These are phyloP conservation scores for Enoplosus armatus DNA, from an alignment of 2,797 vertebrate genomes.

Conservation along the genomic window DNA sequence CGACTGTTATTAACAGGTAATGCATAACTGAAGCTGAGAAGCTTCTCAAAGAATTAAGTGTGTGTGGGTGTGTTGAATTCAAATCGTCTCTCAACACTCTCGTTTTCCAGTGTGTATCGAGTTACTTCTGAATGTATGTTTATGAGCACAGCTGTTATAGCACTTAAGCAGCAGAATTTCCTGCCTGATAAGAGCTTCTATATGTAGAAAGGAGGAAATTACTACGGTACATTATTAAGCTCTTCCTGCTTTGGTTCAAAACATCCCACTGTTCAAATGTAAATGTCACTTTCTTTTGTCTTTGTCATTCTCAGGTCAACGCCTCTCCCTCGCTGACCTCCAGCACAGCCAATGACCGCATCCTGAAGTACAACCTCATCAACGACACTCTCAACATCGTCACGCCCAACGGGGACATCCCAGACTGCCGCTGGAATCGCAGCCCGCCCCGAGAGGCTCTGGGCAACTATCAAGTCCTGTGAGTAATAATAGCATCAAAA, in stretches of 20 bases:
- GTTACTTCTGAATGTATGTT: slow-evolving; percentile 12
- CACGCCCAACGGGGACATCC: slow-evolving; percentile 94
- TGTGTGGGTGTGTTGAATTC: background rate
- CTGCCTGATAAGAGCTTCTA: slow-evolving; percentile 51
- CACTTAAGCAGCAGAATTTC: slow-evolving; percentile 39
- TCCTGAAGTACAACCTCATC: slow-evolving; percentile 98
- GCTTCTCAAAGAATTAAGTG: background rate
- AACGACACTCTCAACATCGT: slow-evolving; percentile 98
- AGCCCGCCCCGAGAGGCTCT: slow-evolving; percentile 92
- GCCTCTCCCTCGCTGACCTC: slow-evolving; percentile 98
- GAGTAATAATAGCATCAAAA: slow-evolving; percentile 83
- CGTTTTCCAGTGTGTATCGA: slow-evolving; percentile 5
- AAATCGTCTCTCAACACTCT: background rate
- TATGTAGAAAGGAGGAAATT: slow-evolving; percentile 25
- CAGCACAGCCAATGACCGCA: slow-evolving; percentile 97
- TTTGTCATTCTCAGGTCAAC: slow-evolving; percentile 88
- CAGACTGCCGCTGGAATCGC: slow-evolving; percentile 96
- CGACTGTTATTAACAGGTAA: background rate
- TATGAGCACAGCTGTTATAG: slow-evolving; percentile 12
- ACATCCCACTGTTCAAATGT: background rate
- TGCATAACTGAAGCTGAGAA: background rate
- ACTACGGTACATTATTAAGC: slow-evolving; percentile 13
- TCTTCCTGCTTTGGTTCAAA: background rate
- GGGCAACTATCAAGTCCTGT: slow-evolving; percentile 97
- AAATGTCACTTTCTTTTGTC: background rate